Evolutionary conservation across 2,888 invertebrate genomes (phyloP), one percentile per base, ranked within the genome.

Genomic region (Mythimna pallens): DNA sequence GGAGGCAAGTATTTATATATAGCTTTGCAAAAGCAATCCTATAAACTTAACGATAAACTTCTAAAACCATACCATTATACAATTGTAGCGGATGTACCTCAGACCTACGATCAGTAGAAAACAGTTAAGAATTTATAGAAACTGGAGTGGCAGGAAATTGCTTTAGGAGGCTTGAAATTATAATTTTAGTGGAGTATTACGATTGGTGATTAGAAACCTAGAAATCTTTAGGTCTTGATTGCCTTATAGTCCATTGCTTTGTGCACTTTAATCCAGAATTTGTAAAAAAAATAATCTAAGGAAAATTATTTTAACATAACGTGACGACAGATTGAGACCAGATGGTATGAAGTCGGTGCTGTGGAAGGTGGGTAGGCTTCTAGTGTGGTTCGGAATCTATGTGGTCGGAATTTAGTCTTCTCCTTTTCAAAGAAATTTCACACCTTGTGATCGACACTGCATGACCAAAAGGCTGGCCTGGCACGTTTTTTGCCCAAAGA

Each of bases 1-100:
- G 25, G n/a, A 78, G 25, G 67, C 47, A 63, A 71, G n/a, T 55
- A 77, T 73, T 80, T 77, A 81, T 62, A 80, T 77, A 80, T 58
- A 40, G 66, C 54, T 65, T 43, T 36, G 61, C 65, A 30, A 78
- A 84, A 78, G 77, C 78, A 68, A 74, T 74, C 58, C 70, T 65
- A 75, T 80, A 80, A 80, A 80, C 20, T 58, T 0, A 52, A 62
- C 54, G 2, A 71, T 80, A 80, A 71, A 80, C 61, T 58, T 68
- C 68, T 68, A 63, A 80, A 76, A 80, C 65, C 54, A 63, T 75
- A 68, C 54, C n/a, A 79, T 70, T 65, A 74, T 22, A 80, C 62
- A 75, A 80, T 68, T 71, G 62, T 65, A 69, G 36, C 80, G 80
- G 80, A 80, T 76, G 65, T 66, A 30, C 58, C 57, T 55, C n/a